These are phyloP conservation scores for Neoaliturus tenellus DNA, from an alignment of 2,888 invertebrate genomes.

Conservation along the genomic window DNA sequence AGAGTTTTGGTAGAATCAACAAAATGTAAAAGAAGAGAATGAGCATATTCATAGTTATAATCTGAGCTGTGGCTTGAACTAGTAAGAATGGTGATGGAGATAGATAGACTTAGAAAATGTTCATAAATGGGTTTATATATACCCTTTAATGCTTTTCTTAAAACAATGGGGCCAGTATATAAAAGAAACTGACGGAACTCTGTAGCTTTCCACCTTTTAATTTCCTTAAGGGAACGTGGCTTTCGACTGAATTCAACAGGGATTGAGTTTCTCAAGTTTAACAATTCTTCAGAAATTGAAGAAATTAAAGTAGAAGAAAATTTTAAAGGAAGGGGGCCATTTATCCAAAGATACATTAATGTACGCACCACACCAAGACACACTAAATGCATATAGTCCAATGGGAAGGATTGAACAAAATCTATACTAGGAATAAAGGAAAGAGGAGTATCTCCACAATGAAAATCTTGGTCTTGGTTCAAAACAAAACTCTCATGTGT, in stretches of 20 bases:
- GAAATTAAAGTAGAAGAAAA: no score
- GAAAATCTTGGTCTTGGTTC: conserved; percentile 41
- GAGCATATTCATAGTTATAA: not conserved
- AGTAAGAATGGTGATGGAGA: conserved; percentile 5
- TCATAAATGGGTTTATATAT: not conserved
- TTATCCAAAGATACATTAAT: conserved; percentile 18
- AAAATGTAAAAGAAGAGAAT: not conserved
- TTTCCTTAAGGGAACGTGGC: conserved; percentile 12
- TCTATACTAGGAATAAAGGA: conserved; percentile 54
- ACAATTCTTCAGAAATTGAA: not conserved
- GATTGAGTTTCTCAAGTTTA: not conserved
- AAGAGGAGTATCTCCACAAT: conserved; percentile 52
- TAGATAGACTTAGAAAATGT: not conserved
- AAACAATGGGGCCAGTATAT: conserved; percentile 34
- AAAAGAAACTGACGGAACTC: conserved; percentile 34
- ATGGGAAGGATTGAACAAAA: conserved; percentile 4
- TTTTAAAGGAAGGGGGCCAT: not conserved
- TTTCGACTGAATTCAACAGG: conserved; percentile 27
- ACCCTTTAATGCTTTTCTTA: conserved; percentile 1
- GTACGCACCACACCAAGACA: conserved; percentile 40
- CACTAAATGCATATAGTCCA: conserved; percentile 45
- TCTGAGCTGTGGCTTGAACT: not conserved
- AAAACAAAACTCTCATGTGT: conserved; percentile 58
- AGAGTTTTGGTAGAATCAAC: not conserved
- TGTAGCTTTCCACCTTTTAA: conserved; percentile 48